These are phyloP conservation scores for Masticophis lateralis DNA, from an alignment of 2,797 vertebrate species.

Conservation along the genomic window DNA sequence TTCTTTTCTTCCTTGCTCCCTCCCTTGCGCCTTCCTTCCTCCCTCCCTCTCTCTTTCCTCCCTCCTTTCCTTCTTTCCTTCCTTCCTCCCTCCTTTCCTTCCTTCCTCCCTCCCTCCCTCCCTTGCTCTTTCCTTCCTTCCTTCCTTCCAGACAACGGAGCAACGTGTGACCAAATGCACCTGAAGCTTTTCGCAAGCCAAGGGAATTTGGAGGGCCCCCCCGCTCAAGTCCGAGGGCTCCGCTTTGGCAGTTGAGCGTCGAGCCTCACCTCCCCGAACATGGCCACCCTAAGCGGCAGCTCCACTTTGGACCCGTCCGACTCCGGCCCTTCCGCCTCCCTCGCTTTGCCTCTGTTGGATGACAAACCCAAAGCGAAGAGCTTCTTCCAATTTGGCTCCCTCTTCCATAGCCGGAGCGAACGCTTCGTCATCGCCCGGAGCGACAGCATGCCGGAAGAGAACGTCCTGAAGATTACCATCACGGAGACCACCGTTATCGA, in stretches of 20 bases:
- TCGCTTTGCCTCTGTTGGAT: not conserved
- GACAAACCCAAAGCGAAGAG: conserved; percentile 62
- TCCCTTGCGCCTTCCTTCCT: too few relatives aligned
- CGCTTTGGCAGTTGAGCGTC: not conserved
- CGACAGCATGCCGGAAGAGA: conserved; percentile 82
- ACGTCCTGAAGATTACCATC: conserved; percentile 88
- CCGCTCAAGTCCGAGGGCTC: conserved; percentile 7
- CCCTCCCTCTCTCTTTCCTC: too few relatives aligned
- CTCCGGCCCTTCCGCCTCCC: fast-evolving
- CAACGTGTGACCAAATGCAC: not conserved
- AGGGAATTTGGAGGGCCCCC: conserved; percentile 30
- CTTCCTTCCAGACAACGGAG: not conserved
- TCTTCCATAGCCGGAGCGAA: conserved; percentile 76
- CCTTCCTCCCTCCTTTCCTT: too few relatives aligned
- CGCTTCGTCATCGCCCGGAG: conserved; percentile 79
- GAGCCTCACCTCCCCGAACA: conserved; percentile 25
- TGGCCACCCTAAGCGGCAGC: conserved; percentile 40
- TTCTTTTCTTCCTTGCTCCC: too few relatives aligned
- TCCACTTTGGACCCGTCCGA: not conserved
- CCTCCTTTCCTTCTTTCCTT: fast-evolving
- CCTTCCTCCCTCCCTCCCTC: not conserved
- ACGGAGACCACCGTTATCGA: conserved; percentile 92
- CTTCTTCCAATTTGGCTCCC: conserved; percentile 67
- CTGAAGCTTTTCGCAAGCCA: not conserved
- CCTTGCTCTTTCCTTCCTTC: not conserved